Evolutionary conservation across 2,888 invertebrate genomes (phyloP), one percentile per base, ranked within the genome.

Genomic region (Augiades crinisus): DNA sequence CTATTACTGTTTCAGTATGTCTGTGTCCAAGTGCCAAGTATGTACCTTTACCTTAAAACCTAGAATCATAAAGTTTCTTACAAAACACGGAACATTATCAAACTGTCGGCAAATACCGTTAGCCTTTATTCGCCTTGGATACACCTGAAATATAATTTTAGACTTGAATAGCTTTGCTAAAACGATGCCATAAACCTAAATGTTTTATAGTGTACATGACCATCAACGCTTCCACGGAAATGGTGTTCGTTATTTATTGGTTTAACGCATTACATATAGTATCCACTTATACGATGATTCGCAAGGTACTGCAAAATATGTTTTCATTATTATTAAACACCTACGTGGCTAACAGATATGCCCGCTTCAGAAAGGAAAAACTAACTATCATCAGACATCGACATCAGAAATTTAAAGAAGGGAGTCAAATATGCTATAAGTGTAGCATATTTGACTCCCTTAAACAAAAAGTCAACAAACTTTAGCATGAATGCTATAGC

Each of bases 121-220:
- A 36, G 27, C 27, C 36, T 43, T 34, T 27, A 24, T 44, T 51
- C 44, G 44, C 44, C 50, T 51, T 51, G 50, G 30, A 36, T 44
- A 37, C 50, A 30, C 27, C 44, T 43, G 50, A 52, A 52, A 52
- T 45, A 44, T 52, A 22, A 52, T 45, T 45, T 45, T 38, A 52
- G 37, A 52, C 38, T 37, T 22, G 22, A 52, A 52, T 45, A 44
- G 33, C 52, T 44, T 51, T 44, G 43, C 43, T 40, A 38, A 52
- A 52, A 52, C 45, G 52, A 45, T 52, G 52, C 37, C 44, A 22
- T 51, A 51, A 51, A 51, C 44, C 36, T 36, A 36, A 50, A 51
- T 51, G 51, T 38, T 51, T 51, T 51, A 51, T 51, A 45, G 51
- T 45, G 37, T 38, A 37, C 37, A 44, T 51, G 44, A 14, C 44